phyloP scores from a whole-genome alignment of 2,797 vertebrate genomes.

The Leptoclinus maculatus region DNA sequence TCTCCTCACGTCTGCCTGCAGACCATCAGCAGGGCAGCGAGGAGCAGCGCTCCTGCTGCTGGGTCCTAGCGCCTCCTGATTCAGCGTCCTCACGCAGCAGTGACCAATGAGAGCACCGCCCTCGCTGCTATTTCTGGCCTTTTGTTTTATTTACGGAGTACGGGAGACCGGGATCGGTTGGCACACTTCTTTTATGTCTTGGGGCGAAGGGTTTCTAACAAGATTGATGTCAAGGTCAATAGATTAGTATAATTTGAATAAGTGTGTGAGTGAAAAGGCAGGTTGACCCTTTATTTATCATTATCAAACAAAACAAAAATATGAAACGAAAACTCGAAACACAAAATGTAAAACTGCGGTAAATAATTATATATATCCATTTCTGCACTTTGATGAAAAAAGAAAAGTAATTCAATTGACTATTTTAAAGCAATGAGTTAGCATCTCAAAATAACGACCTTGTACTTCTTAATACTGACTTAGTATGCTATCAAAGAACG shows the following conservation, averaged over 20 bases:
- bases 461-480: neutral
- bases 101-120: neutral
- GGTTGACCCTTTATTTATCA: neutral
- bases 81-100: neutral
- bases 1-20: constrained; percentile 55
- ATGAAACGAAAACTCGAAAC: no score
- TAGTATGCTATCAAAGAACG: no score
- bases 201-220: neutral
- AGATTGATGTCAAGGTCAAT: neutral
- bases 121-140: neutral
- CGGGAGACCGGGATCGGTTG: neutral
- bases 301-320: neutral
- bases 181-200: neutral
- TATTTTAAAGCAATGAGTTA: neutral
- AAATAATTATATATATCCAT: no score
- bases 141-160: neutral
- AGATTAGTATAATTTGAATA: neutral
- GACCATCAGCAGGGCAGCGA: neutral
- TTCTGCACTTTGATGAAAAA: no score
- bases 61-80: constrained; percentile 29
- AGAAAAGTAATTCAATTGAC: no score
- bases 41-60: neutral
- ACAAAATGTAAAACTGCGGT: no score
- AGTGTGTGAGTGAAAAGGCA: neutral
- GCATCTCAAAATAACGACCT: neutral